Base-by-base conservation (phyloP, 1,140 invertebrate species). In the Streblospio benedicti region DNA sequence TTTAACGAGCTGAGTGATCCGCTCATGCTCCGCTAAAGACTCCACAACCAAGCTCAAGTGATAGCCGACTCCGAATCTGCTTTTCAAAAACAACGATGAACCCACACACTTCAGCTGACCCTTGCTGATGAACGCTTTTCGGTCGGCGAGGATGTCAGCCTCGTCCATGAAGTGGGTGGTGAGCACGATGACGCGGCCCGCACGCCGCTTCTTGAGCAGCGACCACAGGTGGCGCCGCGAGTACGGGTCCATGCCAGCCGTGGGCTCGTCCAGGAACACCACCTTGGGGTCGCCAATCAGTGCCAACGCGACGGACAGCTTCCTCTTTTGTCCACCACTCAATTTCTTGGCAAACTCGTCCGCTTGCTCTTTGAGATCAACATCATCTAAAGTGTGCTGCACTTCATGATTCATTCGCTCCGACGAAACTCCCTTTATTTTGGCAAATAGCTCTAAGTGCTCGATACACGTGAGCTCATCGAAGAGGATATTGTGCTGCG, bases 81-180 rank as follows among this genome's bases (percentile, higher is more conserved):
- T 75, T 68, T 85, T 85, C 6, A 86, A 68, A 65, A 82, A 85
- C 0, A 85, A 66, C 5, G 81, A 79, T 0, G 83, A 82, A 0
- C 84, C 84, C 60, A 76, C 77, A 59, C 82, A 81, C 51, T 79
- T 73, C 1, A 86, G 68, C 35, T 76, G 68, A 35, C 84, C 85
- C 61, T 81, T 73, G 23, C 80, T 74, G 12, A 85, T 80, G 18
- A 85, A 82, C 3, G 82, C 83, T 52, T 86, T 84, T 50, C 79
- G 59, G 65, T 83, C 81, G 0, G 91, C 93, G 0, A 97, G 80
- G 20, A 89, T 83, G 78, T 98, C 94, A 4, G 94, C 94, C 80
- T 98, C 95, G 77, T 97, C 94, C 92, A 98, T 96, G 75, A 91
- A 95, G 76, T 98, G 94, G 0, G 94, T 98, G 1, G 92, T 94